Evolutionary conservation across 2,888 invertebrate species (phyloP).

Genomic region (Drosophila macrospina): DNA sequence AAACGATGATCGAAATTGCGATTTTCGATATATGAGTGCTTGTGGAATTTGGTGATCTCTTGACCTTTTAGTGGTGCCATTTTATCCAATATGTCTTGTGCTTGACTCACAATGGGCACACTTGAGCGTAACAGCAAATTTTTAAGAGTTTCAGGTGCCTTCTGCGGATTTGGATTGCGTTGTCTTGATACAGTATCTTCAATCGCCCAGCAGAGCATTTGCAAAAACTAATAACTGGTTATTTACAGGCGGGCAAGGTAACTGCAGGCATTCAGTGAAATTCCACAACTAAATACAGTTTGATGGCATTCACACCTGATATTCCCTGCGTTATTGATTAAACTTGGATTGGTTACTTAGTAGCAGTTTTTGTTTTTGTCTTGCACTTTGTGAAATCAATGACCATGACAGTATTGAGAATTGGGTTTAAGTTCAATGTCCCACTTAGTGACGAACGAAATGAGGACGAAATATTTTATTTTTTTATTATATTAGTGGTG

Average conservation of each 20-base stretch:
- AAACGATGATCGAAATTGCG: slow-evolving; percentile 84
- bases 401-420: slow-evolving; percentile 30
- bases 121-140: slow-evolving; percentile 83
- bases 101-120: slow-evolving; percentile 84
- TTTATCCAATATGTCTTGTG: slow-evolving; percentile 49
- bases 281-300: slow-evolving; percentile 27
- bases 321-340: slow-evolving; percentile 62
- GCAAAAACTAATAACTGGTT: slow-evolving; percentile 6
- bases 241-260: not conserved
- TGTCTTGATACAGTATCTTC: slow-evolving; percentile 81
- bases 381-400: slow-evolving; percentile 65
- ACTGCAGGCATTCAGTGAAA: slow-evolving; percentile 8
- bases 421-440: slow-evolving; percentile 46
- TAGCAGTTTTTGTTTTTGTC: slow-evolving; percentile 34
- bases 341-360: slow-evolving; percentile 63
- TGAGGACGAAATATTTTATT: slow-evolving; percentile 8
- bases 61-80: slow-evolving; percentile 72
- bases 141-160: slow-evolving; percentile 81
- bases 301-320: not conserved
- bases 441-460: slow-evolving; percentile 27
- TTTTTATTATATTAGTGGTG: not conserved
- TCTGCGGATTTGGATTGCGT: slow-evolving; percentile 80
- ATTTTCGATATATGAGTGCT: slow-evolving; percentile 84
- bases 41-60: slow-evolving; percentile 71
- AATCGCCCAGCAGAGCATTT: slow-evolving; percentile 84